phyloP scores from a whole-genome alignment of 2,888 invertebrate species.

The Meganola albula region DNA sequence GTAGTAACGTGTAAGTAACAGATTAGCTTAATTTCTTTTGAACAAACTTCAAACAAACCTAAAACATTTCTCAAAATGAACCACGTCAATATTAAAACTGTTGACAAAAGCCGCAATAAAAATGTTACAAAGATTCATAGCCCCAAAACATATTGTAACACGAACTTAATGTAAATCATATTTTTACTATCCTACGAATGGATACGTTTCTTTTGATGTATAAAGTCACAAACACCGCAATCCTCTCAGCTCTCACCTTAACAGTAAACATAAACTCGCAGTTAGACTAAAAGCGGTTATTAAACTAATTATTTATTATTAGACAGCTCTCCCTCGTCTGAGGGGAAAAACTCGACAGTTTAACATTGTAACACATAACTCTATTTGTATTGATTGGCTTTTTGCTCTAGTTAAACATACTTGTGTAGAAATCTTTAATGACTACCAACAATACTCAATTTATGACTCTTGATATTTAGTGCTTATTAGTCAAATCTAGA shows the following conservation, averaged over 20 bases:
- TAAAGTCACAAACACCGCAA: constrained; percentile 9
- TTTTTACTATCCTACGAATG: constrained; percentile 13
- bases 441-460: no score
- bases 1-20: no score
- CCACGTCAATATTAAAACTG: background rate
- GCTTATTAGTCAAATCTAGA: no score
- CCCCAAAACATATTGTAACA: constrained; percentile 8
- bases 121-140: background rate
- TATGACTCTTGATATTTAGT: no score
- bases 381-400: constrained; percentile 48
- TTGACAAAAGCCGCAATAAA: background rate
- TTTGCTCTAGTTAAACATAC: constrained; percentile 29
- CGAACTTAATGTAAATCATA: constrained; percentile 17
- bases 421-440: constrained; percentile 23
- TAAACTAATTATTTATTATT: constrained; percentile 73
- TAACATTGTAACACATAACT: constrained; percentile 49
- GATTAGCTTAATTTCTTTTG: no score
- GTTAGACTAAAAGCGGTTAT: constrained; percentile 63
- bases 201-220: constrained; percentile 11
- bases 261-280: constrained; percentile 35
- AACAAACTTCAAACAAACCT: no score
- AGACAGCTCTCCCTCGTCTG: constrained; percentile 50
- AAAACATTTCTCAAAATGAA: no score
- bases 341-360: constrained; percentile 49
- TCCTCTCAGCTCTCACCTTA: constrained; percentile 17